A percentile compares a stretch with the other conserved stretches of the same genome.
Evolutionary conservation across 1,140 invertebrate genomes (phyloP).

Genomic region (Conus betulinus): DNA sequence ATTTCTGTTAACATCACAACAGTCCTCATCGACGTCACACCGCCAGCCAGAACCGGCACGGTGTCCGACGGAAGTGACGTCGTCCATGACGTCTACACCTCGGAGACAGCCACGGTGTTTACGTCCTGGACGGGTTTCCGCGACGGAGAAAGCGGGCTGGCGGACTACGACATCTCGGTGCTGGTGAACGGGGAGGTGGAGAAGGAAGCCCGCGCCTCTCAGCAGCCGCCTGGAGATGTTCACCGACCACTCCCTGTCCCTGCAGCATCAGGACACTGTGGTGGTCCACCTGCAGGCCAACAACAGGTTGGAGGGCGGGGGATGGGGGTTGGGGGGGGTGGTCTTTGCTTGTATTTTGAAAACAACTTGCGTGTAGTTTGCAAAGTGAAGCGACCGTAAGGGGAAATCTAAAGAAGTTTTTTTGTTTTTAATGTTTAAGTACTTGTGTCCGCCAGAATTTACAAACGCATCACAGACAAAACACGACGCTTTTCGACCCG

Average conservation of each 20-base stretch:
- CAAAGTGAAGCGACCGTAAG: no score
- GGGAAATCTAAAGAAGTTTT: no score
- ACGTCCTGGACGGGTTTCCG: slow-evolving; percentile 43
- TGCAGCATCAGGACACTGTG: slow-evolving; percentile 48
- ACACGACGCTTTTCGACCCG: no score
- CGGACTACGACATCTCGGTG: slow-evolving; percentile 35
- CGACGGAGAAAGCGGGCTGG: slow-evolving; percentile 49
- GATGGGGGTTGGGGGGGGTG: no score
- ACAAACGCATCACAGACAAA: no score
- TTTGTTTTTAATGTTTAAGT: no score
- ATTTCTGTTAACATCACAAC: neutral
- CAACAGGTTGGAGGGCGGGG: slow-evolving; percentile 40
- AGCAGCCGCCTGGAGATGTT: slow-evolving; percentile 29
- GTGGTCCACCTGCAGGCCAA: slow-evolving; percentile 34
- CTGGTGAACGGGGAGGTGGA: slow-evolving; percentile 37
- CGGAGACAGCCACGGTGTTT: slow-evolving; percentile 39
- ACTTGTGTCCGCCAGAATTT: no score
- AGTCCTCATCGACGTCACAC: slow-evolving; percentile 50
- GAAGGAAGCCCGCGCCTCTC: slow-evolving; percentile 24
- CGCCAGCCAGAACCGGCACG: slow-evolving; percentile 42
- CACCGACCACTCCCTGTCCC: slow-evolving; percentile 45
- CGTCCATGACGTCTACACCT: slow-evolving; percentile 37
- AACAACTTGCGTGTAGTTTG: no score
- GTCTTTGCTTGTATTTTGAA: no score
- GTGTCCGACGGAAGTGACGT: slow-evolving; percentile 41